Conservation (phyloP, 2,113 vertebrate genomes). For the Thalassarche chlororhynchos region DNA sequence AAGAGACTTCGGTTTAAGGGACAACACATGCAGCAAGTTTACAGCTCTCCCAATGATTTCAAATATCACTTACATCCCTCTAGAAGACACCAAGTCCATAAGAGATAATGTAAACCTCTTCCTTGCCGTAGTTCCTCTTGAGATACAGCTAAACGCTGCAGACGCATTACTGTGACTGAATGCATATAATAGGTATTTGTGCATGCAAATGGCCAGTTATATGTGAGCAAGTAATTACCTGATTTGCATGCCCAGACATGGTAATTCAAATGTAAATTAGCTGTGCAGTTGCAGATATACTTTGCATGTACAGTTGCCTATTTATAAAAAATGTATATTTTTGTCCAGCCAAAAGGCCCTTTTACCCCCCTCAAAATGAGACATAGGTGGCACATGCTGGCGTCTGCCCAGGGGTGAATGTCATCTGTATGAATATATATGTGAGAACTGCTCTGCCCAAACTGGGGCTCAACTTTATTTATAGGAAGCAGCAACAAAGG, state of each 20-base stretch:
- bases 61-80: neutral
- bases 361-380: neutral
- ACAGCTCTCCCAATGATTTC: neutral
- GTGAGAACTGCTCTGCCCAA: neutral
- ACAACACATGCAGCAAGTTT: neutral
- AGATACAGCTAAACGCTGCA: slow-evolving; percentile 37
- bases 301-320: slow-evolving; percentile 10
- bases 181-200: slow-evolving; percentile 62
- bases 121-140: neutral
- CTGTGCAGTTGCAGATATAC: slow-evolving; percentile 46
- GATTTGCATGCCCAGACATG: slow-evolving; percentile 66
- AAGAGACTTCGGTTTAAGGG: neutral
- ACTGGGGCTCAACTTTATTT: neutral
- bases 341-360: neutral
- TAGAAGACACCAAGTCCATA: neutral
- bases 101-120: slow-evolving; percentile 41
- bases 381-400: neutral
- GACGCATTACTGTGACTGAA: slow-evolving; percentile 45
- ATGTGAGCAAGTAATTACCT: slow-evolving; percentile 64
- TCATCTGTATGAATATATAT: neutral
- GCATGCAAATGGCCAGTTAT: slow-evolving; percentile 52
- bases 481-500: neutral
- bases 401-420: slow-evolving; percentile 11
- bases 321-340: slow-evolving; percentile 42
- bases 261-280: slow-evolving; percentile 69